phyloP scores from a whole-genome alignment of 2,888 invertebrate genomes.

The Watsonalla binaria region DNA sequence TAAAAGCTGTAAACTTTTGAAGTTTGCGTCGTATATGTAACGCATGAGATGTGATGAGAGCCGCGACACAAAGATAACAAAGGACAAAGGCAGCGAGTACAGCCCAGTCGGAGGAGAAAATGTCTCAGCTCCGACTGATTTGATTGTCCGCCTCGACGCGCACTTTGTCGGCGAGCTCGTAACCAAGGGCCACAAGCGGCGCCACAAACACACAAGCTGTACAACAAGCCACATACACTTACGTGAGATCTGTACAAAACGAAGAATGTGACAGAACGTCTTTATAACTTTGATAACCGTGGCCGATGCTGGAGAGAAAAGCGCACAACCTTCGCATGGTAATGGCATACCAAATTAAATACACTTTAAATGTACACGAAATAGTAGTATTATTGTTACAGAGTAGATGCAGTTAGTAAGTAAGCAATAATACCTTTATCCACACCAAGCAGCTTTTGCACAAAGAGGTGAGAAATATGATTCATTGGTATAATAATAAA shows the following conservation, averaged over 20 bases:
- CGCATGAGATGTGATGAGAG: conserved; percentile 15
- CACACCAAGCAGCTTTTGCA: neutral
- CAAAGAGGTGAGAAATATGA: conserved; percentile 2
- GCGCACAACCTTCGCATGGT: neutral
- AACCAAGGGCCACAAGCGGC: conserved; percentile 7
- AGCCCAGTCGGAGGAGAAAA: conserved; percentile 38
- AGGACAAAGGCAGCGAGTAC: conserved; percentile 32
- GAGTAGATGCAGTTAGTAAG: neutral
- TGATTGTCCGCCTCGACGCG: conserved; percentile 57
- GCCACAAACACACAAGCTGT: conserved; percentile 10
- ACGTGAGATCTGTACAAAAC: conserved; percentile 22
- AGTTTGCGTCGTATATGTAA: conserved; percentile 4
- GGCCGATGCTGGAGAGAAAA: conserved; percentile 34
- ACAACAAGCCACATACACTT: conserved; percentile 13
- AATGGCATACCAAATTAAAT: neutral
- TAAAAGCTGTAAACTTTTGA: neutral
- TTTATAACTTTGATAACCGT: conserved; percentile 41
- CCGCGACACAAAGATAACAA: conserved; percentile 20
- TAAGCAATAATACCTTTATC: neutral
- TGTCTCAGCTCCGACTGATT: conserved; percentile 60
- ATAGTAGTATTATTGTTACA: neutral
- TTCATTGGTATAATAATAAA: neutral
- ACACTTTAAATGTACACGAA: neutral
- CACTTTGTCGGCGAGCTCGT: conserved; percentile 51
- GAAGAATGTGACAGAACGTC: conserved; percentile 26